Evolutionary conservation across 2,113 vertebrate genomes (phyloP), one percentile per base, ranked within the genome.

Genomic region (Phylloscopus trochiloides): DNA sequence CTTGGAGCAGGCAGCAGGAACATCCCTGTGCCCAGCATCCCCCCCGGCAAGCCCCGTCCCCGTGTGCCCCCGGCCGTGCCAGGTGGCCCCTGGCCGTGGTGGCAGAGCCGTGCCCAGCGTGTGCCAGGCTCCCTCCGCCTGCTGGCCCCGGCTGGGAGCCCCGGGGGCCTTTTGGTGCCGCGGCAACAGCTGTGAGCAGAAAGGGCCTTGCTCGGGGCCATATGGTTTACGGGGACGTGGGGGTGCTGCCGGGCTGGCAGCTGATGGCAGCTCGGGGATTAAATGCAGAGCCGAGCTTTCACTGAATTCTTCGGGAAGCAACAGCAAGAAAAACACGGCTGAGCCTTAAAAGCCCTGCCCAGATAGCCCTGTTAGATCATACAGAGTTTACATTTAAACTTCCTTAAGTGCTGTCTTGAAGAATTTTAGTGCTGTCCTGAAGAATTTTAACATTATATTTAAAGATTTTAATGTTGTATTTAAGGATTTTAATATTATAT

Each of bases 181-280:
- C 81, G 17, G 91, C 79, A 83, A 7, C 90, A 94, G 92, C 58
- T 89, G 85, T 20, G 76, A 29, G 73, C 88, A 91, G 93, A 54
- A 91, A 93, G 88, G 92, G 84, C 81, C 76, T 9, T 2, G 42
- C 43, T 25, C 47, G 20, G 87, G 81, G 50, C 90, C 83, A 86
- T 72, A 65, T 90, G 93, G 91, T 92, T 94, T 32, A 0, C 50
- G 20, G 84, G 88, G 87, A 55, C 59, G 45, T 59, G 76, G 95
- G 90, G 87, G 38, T 66, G 79, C 90, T 71, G 85, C 80, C 38
- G 12, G n/a, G 50, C 76, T 48, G 62, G 51, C 74, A 94, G 70
- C 66, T 63, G 91, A 83, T 63, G 54, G 62, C 70, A 71, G 38
- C 68, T 50, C 57, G 1, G 72, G 77, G 87, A 88, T 70, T 90